Base-by-base conservation (phyloP, 2,113 vertebrate genomes). In the Gobiocypris rarus region DNA sequence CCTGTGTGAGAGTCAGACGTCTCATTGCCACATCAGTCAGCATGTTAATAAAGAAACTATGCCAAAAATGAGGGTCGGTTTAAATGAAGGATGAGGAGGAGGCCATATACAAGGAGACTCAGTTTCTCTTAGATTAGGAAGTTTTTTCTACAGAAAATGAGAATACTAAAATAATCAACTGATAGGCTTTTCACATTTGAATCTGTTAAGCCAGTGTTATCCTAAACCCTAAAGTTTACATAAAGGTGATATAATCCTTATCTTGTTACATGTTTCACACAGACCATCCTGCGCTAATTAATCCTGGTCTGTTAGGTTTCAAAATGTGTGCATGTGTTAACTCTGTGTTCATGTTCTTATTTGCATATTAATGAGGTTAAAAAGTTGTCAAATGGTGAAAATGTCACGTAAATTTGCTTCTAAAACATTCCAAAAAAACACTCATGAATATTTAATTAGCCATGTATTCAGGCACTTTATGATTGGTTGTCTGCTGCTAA, bases 11-110 rank as follows among this genome's bases (percentile, higher is more conserved):
- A 83, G 19, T 26, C 34, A 73, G 79, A 83, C 86, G 65, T 79
- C 71, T 81, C 63, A 77, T 52, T 82, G 19, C 59, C 63, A 52
- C 63, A 52, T 85, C 84, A 83, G 67, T 91, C 85, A 88, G 73
- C 82, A 28, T 38, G 78, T 83, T 89, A 88, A 89, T 89, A 88
- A 89, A 86, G 85, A 41, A 90, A 65, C 70, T 59, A 34, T 86
- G 52, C 82, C 74, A 88, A 84, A 84, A 70, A 83, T 85, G 74
- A 87, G 34, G 70, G 74, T 14, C 38, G 9, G n/a, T 26, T 13
- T 61, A 76, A 81, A 74, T 26, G 50, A 59, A 34, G 59, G 24
- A 65, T 43, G 41, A 82, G 58, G 22, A 26, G 56, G 38, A 58
- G 65, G 45, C n/a, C 54, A 74, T 52, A 76, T 69, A 67, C 28